phyloP scores from a whole-genome alignment of 2,888 invertebrate species.

The Latrodectus elegans region DNA sequence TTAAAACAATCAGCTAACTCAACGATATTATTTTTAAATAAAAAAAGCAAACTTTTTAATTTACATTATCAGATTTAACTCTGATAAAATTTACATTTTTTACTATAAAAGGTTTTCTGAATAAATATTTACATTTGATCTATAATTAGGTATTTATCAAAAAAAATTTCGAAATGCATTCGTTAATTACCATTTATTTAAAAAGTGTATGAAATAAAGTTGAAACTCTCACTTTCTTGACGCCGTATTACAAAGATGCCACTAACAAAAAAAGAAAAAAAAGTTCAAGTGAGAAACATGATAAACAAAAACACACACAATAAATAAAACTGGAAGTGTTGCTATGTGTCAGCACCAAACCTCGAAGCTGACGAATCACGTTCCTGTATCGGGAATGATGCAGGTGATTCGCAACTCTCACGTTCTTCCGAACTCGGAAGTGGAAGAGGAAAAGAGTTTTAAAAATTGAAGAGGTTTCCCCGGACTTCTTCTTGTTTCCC shows the following conservation, averaged over 20 bases:
- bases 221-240: neutral
- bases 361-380: conserved; percentile 52
- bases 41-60: no score
- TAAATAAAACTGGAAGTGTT: neutral
- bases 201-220: no score
- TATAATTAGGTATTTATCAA: no score
- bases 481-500: conserved; percentile 36
- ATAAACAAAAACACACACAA: conserved; percentile 25
- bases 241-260: neutral
- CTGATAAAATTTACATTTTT: no score
- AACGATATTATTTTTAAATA: no score
- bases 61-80: no score
- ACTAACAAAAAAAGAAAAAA: conserved; percentile 9
- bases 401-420: conserved; percentile 52
- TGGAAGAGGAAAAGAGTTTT: conserved; percentile 32
- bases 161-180: no score
- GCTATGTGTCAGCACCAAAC: conserved; percentile 34
- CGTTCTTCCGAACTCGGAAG: conserved; percentile 42
- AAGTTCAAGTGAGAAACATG: neutral
- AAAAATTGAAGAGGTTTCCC: conserved; percentile 60
- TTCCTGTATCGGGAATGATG: conserved; percentile 48
- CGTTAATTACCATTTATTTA: no score
- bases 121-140: no score
- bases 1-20: no score
- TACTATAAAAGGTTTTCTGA: no score